phyloP scores from a whole-genome alignment of 2,797 vertebrate genomes.

The Geotria australis region DNA sequence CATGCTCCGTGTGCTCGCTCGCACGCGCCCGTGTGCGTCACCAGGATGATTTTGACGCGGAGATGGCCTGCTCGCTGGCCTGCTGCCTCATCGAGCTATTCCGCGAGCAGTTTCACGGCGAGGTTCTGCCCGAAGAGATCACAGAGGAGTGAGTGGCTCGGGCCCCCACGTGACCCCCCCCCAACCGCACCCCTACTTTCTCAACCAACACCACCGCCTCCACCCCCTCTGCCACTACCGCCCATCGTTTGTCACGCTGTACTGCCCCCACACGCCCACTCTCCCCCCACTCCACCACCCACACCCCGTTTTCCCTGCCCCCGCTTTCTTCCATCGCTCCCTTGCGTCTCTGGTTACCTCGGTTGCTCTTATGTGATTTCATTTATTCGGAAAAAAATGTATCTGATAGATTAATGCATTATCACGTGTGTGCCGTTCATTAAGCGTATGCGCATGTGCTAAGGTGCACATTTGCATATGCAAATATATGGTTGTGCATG shows the following conservation, averaged over 20 bases:
- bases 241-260: too few relatives aligned
- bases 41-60: conserved; percentile 80
- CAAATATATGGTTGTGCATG: too few relatives aligned
- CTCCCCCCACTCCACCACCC: not conserved
- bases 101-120: conserved; percentile 69
- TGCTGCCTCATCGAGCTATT: conserved; percentile 79
- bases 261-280: not conserved
- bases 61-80: conserved; percentile 54
- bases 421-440: not conserved
- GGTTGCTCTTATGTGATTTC: too few relatives aligned
- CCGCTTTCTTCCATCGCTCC: not conserved
- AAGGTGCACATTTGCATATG: too few relatives aligned
- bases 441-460: too few relatives aligned
- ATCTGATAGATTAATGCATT: not conserved
- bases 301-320: not conserved
- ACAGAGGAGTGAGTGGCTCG: conserved; percentile 41
- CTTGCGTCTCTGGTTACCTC: not conserved
- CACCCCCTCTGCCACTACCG: not conserved
- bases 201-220: too few relatives aligned
- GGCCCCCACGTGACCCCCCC: not conserved
- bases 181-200: not conserved
- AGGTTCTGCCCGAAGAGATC: conserved; percentile 68
- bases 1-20: too few relatives aligned
- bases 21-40: not conserved
- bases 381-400: not conserved